These are phyloP conservation scores for Grammomys dolichurus DNA, from an alignment of 2,113 vertebrate species.

Conservation along the genomic window DNA sequence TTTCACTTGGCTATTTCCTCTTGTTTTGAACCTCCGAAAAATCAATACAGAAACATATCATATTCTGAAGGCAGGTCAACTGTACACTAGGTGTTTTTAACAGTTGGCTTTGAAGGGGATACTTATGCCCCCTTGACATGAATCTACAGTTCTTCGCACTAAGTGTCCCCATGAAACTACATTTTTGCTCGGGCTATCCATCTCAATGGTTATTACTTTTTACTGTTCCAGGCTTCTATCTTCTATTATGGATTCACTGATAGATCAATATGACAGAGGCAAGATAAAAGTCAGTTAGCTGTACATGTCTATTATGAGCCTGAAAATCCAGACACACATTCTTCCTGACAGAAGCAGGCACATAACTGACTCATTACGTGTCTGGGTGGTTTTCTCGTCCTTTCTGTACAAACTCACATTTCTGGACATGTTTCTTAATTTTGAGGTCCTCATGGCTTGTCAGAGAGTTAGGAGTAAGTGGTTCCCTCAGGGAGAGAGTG, in stretches of 20 bases:
- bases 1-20: slow-evolving; percentile 88
- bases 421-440: slow-evolving; percentile 85
- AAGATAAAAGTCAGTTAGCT: slow-evolving; percentile 88
- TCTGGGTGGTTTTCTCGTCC: slow-evolving; percentile 77
- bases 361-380: slow-evolving; percentile 79
- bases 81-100: slow-evolving; percentile 84
- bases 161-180: slow-evolving; percentile 84
- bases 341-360: slow-evolving; percentile 80
- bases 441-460: slow-evolving; percentile 80
- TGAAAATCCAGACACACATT: slow-evolving; percentile 82
- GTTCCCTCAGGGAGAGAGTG: slow-evolving; percentile 72
- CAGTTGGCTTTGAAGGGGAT: slow-evolving; percentile 86
- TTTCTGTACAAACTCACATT: slow-evolving; percentile 78
- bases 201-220: slow-evolving; percentile 86
- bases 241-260: slow-evolving; percentile 88
- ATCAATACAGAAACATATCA: slow-evolving; percentile 88
- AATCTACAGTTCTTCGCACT: slow-evolving; percentile 86
- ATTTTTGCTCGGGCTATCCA: slow-evolving; percentile 84
- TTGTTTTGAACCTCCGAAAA: slow-evolving; percentile 88
- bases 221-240: slow-evolving; percentile 84
- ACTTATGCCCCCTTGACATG: slow-evolving; percentile 83
- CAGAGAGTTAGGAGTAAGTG: slow-evolving; percentile 74
- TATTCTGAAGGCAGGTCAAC: slow-evolving; percentile 87
- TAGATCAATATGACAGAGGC: slow-evolving; percentile 88
- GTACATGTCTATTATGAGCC: slow-evolving; percentile 84